Percentiles rank a stretch among this genome's conserved stretches.
Conservation (phyloP, 2,888 invertebrate species). For the Habrosyne pyritoides region DNA sequence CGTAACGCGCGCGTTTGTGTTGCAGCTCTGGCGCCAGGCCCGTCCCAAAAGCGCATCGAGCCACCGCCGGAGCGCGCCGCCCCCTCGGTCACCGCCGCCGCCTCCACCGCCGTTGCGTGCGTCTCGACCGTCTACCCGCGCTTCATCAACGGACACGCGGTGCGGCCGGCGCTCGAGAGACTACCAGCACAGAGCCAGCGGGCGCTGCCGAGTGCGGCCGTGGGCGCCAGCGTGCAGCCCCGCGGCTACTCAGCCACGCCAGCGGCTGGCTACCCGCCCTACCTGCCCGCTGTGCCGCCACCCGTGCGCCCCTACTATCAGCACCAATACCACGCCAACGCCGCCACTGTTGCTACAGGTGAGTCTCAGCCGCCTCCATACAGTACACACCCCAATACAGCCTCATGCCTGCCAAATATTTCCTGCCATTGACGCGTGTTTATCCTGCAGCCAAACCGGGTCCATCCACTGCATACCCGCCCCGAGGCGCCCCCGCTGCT, state of each 20-base stretch:
- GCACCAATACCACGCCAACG: constrained; percentile 19
- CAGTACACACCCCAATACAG: not conserved
- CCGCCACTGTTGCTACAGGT: constrained; percentile 16
- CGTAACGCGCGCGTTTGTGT: not conserved
- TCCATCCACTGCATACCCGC: not conserved
- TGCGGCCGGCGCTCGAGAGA: too few relatives aligned
- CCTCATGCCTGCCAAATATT: not conserved
- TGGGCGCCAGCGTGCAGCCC: not conserved
- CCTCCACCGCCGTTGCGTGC: constrained; percentile 33
- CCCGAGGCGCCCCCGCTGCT: constrained; percentile 5
- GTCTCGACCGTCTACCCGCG: not conserved
- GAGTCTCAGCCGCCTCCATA: constrained; percentile 20
- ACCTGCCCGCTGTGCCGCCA: constrained; percentile 32
- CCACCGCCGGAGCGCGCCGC: not conserved
- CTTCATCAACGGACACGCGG: not conserved
- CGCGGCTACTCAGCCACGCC: constrained; percentile 10
- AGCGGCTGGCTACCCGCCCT: constrained; percentile 21
- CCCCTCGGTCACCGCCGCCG: constrained; percentile 9
- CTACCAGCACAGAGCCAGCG: not conserved
- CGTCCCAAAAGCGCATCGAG: not conserved
- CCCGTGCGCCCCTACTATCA: constrained; percentile 29
- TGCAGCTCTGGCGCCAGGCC: not conserved
- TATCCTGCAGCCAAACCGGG: not conserved
- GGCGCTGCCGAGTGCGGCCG: not conserved
- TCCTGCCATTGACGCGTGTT: not conserved